phyloP scores from a whole-genome alignment of 1,140 invertebrate species.

The Philotrypesis tridentata region DNA sequence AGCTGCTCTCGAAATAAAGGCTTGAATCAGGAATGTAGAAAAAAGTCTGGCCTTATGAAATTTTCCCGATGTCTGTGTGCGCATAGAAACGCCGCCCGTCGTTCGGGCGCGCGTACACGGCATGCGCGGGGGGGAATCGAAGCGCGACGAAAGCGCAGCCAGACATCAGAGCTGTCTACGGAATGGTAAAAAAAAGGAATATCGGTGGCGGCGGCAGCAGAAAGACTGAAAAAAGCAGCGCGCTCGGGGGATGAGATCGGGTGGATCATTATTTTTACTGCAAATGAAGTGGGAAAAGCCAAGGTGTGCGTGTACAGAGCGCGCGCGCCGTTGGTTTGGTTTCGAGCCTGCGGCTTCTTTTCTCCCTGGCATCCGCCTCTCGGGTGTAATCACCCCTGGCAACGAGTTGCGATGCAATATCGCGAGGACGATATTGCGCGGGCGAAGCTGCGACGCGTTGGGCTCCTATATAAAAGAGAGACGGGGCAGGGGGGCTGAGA shows the following conservation, averaged over 20 bases:
- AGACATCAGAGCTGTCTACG: background rate
- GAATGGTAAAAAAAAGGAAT: background rate
- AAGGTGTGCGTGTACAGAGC: background rate
- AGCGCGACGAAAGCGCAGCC: constrained; percentile 9
- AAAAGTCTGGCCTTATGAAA: constrained; percentile 22
- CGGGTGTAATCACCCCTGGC: background rate
- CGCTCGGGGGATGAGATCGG: background rate
- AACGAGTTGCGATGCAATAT: constrained; percentile 13
- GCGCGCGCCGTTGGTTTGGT: background rate
- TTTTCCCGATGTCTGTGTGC: constrained; percentile 4
- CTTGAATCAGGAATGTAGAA: background rate
- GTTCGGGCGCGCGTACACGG: background rate
- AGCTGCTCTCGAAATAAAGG: constrained; percentile 6
- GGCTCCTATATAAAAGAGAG: background rate
- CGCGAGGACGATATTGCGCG: background rate
- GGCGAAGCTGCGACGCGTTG: background rate
- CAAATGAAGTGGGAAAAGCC: constrained; percentile 14
- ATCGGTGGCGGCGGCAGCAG: background rate
- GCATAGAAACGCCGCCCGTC: too few species aligned
- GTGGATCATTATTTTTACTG: constrained; percentile 32
- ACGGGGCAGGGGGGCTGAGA: background rate
- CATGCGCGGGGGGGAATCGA: background rate
- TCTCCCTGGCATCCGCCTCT: background rate
- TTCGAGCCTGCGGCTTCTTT: background rate
- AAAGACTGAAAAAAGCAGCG: background rate